Evolutionary conservation across 2,113 vertebrate genomes (phyloP), one percentile per base, ranked within the genome.

Genomic region (Cheirogaleus medius): DNA sequence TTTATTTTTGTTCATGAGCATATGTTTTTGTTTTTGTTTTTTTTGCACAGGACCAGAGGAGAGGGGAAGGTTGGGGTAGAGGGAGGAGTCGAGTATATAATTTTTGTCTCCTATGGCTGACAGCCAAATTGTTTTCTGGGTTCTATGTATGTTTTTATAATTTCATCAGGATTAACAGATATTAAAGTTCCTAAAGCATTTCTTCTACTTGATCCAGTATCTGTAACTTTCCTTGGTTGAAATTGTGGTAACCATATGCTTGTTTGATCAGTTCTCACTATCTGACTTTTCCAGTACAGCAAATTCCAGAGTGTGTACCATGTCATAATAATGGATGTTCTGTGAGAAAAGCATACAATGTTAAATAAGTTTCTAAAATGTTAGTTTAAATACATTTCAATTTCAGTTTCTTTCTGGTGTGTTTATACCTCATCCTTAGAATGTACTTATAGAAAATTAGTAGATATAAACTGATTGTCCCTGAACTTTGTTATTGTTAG

Each of bases 401-500:
- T 91, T 88, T 71, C 68, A 73, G 1, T 76, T 76, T 17, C 42
- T 76, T 87, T 74, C 63, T 60, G 44, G 66, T 96, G 1, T 91
- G 3, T 87, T 95, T 95, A 6, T 95, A 52, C n/a, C 11, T 90
- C 20, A 74, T 66, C 42, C 23, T 81, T 90, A 68, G 80, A 77
- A 94, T 78, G 6, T 39, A 63, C 15, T 94, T 96, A 29, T 14
- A 74, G 73, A 96, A 94, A 73, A 76, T 71, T 78, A 92, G 29
- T 97, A n/a, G 44, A 12, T 87, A 25, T 94, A 94, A 91, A 44
- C 88, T 87, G 49, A 94, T 66, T 82, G 23, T 83, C 23, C 29
- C 42, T 91, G 71, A 95, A 10, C 32, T 90, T 96, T 95, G 29
- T 94, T 92, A 74, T 64, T 96, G 23, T 80, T 66, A 47, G 12